Conservation (phyloP, 2,113 vertebrate genomes). For the Piaya cayana region DNA sequence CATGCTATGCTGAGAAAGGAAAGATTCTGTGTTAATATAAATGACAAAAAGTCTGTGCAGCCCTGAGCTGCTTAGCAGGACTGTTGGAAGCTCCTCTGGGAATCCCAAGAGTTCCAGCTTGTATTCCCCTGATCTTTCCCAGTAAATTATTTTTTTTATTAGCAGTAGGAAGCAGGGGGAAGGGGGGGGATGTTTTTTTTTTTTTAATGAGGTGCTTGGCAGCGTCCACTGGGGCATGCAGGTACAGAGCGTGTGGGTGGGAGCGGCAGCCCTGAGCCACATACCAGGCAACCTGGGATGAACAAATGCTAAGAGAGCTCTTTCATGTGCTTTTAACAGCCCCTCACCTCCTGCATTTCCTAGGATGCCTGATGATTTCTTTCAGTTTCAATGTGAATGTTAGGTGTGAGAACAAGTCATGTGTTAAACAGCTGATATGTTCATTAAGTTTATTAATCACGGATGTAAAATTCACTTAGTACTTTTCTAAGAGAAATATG, state of each 20-base stretch:
- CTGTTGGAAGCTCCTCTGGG: not conserved
- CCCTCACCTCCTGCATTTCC: not conserved
- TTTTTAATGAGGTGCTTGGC: constrained; percentile 36
- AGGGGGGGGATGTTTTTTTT: no score
- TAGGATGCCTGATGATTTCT: not conserved
- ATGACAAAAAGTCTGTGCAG: not conserved
- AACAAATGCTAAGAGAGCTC: not conserved
- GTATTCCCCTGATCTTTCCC: not conserved
- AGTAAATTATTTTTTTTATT: constrained; percentile 1
- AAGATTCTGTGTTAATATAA: not conserved
- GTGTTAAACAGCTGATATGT: not conserved
- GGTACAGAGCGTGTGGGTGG: constrained; percentile 11
- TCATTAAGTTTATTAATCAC: not conserved
- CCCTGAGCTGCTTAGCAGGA: not conserved
- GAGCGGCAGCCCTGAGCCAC: constrained; percentile 40
- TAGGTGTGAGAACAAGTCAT: not conserved
- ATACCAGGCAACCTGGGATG: not conserved
- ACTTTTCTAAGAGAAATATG: not conserved
- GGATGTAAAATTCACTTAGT: not conserved
- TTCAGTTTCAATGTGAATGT: not conserved
- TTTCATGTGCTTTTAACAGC: not conserved
- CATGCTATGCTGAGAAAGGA: not conserved
- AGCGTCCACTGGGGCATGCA: not conserved
- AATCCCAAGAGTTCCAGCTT: not conserved
- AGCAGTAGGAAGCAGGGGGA: not conserved